These are phyloP conservation scores for Thera obeliscata DNA, from an alignment of 2,888 invertebrate species.

Conservation along the genomic window DNA sequence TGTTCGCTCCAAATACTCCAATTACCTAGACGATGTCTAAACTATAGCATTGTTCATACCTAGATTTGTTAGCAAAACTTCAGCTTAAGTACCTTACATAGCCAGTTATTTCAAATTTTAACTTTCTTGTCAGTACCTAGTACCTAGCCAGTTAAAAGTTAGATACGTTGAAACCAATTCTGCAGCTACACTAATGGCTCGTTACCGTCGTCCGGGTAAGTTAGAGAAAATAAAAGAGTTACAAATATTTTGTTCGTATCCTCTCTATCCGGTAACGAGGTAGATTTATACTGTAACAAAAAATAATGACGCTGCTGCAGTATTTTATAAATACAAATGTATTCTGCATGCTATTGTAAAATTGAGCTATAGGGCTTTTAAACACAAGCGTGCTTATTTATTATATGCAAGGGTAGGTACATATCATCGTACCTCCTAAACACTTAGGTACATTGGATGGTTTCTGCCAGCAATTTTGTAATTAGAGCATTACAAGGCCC, in stretches of 20 bases:
- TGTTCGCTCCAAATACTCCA: neutral
- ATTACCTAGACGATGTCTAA: neutral
- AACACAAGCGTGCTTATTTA: too few species aligned
- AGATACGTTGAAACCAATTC: slow-evolving; percentile 40
- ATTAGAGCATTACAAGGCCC: slow-evolving; percentile 40
- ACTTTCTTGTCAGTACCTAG: slow-evolving; percentile 33
- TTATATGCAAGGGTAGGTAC: too few species aligned
- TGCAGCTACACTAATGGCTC: slow-evolving; percentile 35
- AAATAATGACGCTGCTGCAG: neutral
- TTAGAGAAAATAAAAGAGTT: slow-evolving; percentile 27
- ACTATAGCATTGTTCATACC: too few species aligned
- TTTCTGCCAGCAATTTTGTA: neutral
- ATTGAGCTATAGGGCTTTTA: too few species aligned
- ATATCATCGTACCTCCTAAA: too few species aligned
- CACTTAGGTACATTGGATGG: neutral
- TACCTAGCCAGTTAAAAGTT: slow-evolving; percentile 48
- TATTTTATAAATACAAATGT: too few species aligned
- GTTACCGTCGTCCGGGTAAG: slow-evolving; percentile 26
- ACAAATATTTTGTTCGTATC: slow-evolving; percentile 20
- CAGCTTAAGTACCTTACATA: neutral
- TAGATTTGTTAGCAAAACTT: slow-evolving; percentile 2
- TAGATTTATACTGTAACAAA: slow-evolving; percentile 6
- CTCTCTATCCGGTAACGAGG: slow-evolving; percentile 12
- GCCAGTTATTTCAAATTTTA: slow-evolving; percentile 32
- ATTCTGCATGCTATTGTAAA: too few species aligned